Evolutionary conservation across 2,888 invertebrate species (phyloP), one percentile per base, ranked within the genome.

Genomic region (Limnephilus lunatus): DNA sequence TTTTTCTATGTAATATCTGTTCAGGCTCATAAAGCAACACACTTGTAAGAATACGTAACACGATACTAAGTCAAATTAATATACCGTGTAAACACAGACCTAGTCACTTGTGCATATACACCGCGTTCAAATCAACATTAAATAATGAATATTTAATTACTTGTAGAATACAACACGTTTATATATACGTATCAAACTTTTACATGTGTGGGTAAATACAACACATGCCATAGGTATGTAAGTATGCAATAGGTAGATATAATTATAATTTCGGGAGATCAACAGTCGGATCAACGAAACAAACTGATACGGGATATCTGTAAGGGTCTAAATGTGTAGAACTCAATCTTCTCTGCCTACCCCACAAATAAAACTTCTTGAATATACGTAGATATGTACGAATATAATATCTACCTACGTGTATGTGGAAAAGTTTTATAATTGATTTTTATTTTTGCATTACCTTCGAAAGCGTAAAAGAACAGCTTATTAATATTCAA

Each of bases 11-110:
- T 68, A 68, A 68, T 68, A 68, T 68, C 25, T 68, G 68, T n/a
- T 68, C 68, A 68, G 25, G 68, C 68, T 68, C 83, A 35, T 83
- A 83, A 83, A 25, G n/a, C 39, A 14, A 1, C 31, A 30, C 30
- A 30, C 31, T 35, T 7, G 31, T 86, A 86, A 68, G 68, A 68
- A 48, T n/a, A 39, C 14, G 86, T 44, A 48, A 86, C 48, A 86
- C n/a, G 86, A 86, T 86, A 86, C 44, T 3, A 86, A 30, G 86
- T 86, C 32, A 86, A 86, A 86, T 86, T 86, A 86, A 86, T 86
- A 44, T 44, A 44, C 86, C 44, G 86, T 86, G 86, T 86, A 86
- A 86, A 86, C 44, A 86, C 19, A 86, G 86, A 14, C n/a, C 14
- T 48, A 86, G 14, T 86, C 86, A 86, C 86, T 48, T 86, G 86